Conservation (phyloP, 2,113 vertebrate genomes). For the Ardeotis arabs region DNA sequence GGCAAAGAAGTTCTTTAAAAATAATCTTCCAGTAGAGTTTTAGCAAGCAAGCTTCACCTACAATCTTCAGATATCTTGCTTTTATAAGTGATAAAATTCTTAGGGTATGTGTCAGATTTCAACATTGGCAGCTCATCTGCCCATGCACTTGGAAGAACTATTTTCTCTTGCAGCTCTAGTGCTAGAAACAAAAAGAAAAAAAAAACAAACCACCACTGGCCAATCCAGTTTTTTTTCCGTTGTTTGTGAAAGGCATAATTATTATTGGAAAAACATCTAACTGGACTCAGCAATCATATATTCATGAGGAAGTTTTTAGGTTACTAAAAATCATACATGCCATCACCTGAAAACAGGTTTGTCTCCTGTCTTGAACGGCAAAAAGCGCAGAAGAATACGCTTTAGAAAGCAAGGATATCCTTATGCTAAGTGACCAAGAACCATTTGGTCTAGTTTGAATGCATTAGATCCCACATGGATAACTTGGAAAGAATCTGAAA, state of each 20-base stretch:
- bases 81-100: background rate
- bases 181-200: background rate
- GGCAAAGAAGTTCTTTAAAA: background rate
- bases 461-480: fast-evolving
- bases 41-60: background rate
- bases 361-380: background rate
- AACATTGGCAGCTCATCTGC: background rate
- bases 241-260: background rate
- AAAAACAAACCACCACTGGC: background rate
- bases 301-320: background rate
- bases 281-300: background rate
- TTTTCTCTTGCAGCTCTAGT: background rate
- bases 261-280: background rate
- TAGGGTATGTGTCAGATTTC: background rate
- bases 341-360: background rate
- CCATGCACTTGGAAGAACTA: background rate
- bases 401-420: background rate
- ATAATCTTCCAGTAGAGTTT: background rate
- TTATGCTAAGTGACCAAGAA: background rate
- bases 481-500: background rate
- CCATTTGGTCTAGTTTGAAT: background rate
- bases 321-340: background rate
- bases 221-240: background rate
- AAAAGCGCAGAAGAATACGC: background rate
- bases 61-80: background rate